Evolutionary conservation across 1,140 invertebrate species (phyloP).

Genomic region (Drosophila arawakana): DNA sequence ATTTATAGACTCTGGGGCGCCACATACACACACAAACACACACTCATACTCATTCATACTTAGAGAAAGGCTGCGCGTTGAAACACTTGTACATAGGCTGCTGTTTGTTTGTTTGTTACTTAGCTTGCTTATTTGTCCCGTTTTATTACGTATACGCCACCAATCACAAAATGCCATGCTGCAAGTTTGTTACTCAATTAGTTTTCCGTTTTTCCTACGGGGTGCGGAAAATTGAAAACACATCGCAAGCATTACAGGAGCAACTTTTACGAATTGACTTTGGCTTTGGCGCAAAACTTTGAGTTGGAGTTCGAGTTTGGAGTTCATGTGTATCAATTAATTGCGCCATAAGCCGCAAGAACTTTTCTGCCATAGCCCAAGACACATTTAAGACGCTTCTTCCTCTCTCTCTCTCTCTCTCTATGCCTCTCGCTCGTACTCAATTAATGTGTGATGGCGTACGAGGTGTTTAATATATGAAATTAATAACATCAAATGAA

Average conservation of each 20-base stretch:
- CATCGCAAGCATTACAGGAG: conserved; percentile 38
- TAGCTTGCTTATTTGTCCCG: conserved; percentile 71
- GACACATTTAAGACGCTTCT: background rate
- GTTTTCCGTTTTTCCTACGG: conserved; percentile 69
- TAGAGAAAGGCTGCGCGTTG: background rate
- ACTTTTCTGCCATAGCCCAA: conserved; percentile 42
- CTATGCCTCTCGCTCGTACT: background rate
- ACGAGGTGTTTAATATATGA: conserved; percentile 38
- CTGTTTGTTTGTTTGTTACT: conserved; percentile 67
- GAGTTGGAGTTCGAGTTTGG: conserved; percentile 37
- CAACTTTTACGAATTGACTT: conserved; percentile 76
- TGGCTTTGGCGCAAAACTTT: conserved; percentile 55
- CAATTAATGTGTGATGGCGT: conserved; percentile 34
- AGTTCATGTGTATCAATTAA: conserved; percentile 78
- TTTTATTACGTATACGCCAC: conserved; percentile 80
- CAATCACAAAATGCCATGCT: conserved; percentile 77
- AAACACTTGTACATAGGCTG: conserved; percentile 30
- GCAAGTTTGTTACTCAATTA: conserved; percentile 82
- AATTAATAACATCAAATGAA: conserved; percentile 40
- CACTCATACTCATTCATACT: conserved; percentile 22
- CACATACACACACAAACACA: conserved; percentile 20
- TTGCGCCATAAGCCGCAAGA: conserved; percentile 73
- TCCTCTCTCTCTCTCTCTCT: background rate
- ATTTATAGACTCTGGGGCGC: conserved; percentile 70
- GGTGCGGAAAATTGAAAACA: conserved; percentile 75